Evolutionary conservation across 1,140 invertebrate species (phyloP), one percentile per base, ranked within the genome.

Genomic region (Drosophila sp.): DNA sequence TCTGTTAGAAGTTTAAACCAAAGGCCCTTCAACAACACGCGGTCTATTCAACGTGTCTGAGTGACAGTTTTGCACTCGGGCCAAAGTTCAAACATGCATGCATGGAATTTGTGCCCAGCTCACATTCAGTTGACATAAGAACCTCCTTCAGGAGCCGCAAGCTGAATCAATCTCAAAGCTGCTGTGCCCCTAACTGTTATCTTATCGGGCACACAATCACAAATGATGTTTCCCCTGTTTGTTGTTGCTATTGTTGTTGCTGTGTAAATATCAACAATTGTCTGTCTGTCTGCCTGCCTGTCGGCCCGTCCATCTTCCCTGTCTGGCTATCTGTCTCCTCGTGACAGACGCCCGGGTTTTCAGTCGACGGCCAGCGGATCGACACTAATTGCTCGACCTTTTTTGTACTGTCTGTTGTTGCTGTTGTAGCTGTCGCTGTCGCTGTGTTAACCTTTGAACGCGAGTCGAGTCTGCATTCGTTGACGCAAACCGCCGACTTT

Each of bases 301-400:
- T 9, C 41, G 38, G 2, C 58, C 13, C 11, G n/a, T 14, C 46
- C 38, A 25, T 25, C 61, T 58, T 27, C 21, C 38, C 27, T 38
- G 59, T 45, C 53, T 61, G 63, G n/a, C 46, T 54, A 54, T 32
- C 64, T 67, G 54, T 53, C 63, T 72, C 13, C 18, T n/a, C 69
- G 21, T 58, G 70, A 67, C 64, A 58, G 70, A 38, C 63, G 46
- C 8, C 48, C 21, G 67, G 46, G 27, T 45, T 72, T 58, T 54
- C 53, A 67, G 54, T 67, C 64, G 40, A 32, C 64, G 53, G 32
- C 16, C 62, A 72, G 41, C 56, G 64, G 71, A 62, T 63, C 72
- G 82, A 80, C 81, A 87, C 79, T 86, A 87, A 86, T 86, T 86
- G 82, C 81, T 81, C 72, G 82, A 86, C 81, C 74, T 86, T 86